A percentile compares a stretch with the other conserved stretches of the same genome.
Evolutionary conservation across 2,888 invertebrate species (phyloP).

Genomic region (Belgica antarctica): DNA sequence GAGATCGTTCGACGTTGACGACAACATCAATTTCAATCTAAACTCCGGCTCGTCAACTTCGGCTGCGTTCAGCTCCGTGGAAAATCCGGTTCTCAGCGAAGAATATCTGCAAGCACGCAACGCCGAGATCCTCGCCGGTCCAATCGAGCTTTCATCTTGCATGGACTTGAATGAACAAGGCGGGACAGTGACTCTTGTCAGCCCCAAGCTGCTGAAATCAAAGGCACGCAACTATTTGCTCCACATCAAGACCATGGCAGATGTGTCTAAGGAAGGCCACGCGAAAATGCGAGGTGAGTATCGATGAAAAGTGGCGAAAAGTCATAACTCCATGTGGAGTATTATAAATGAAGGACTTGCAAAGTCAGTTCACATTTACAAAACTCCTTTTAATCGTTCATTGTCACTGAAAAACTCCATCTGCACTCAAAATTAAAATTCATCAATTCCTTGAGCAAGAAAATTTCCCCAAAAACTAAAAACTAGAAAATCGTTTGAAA

Average conservation of each 20-base stretch:
- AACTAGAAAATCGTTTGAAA: too few species aligned
- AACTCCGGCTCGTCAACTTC: conserved; percentile 45
- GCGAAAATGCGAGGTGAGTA: conserved; percentile 53
- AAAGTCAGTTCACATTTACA: not conserved
- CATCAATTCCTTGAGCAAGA: not conserved
- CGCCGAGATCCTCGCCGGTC: conserved; percentile 87
- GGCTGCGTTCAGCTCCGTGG: conserved; percentile 49
- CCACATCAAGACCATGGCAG: conserved; percentile 69
- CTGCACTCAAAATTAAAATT: not conserved
- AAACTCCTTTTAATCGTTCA: not conserved
- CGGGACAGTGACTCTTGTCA: conserved; percentile 81
- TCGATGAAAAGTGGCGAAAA: not conserved
- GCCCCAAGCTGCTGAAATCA: conserved; percentile 76
- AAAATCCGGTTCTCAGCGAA: conserved; percentile 74
- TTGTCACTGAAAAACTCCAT: not conserved
- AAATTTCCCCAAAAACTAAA: conserved; percentile 1
- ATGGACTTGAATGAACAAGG: conserved; percentile 82
- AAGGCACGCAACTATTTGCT: conserved; percentile 76
- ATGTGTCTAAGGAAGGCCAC: conserved; percentile 63
- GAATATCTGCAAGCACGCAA: conserved; percentile 84
- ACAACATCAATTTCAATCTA: conserved; percentile 56
- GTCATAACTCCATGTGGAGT: not conserved
- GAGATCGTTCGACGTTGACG: conserved; percentile 55
- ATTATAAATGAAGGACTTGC: not conserved
- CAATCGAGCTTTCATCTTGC: conserved; percentile 75